A percentile compares a stretch with the other conserved stretches of the same genome.
Conservation (phyloP, 2,888 invertebrate genomes). For the Galeopsomyia nigrocyanea region DNA sequence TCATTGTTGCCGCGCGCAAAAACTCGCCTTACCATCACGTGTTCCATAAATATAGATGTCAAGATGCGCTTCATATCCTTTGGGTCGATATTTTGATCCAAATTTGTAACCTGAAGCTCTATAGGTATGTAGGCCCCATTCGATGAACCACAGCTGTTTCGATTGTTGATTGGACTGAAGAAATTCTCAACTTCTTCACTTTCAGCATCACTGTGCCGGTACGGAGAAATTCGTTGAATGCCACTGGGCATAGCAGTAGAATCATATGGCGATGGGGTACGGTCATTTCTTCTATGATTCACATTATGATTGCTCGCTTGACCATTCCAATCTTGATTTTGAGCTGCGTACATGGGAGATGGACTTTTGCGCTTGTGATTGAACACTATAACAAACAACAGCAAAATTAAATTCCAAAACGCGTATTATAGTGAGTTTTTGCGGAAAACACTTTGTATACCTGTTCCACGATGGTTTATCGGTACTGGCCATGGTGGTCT, state of each 20-base stretch:
- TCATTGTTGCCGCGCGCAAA: background rate
- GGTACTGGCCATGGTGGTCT: slow-evolving; percentile 54
- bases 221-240: slow-evolving; percentile 53
- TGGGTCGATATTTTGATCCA: slow-evolving; percentile 78
- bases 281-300: slow-evolving; percentile 55
- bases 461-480: slow-evolving; percentile 52
- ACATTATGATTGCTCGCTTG: slow-evolving; percentile 57
- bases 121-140: slow-evolving; percentile 67
- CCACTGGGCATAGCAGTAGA: slow-evolving; percentile 53
- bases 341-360: slow-evolving; percentile 60
- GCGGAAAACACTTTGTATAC: background rate
- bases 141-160: slow-evolving; percentile 53
- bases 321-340: slow-evolving; percentile 61
- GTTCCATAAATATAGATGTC: slow-evolving; percentile 75
- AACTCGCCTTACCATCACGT: slow-evolving; percentile 72
- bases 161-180: slow-evolving; percentile 65
- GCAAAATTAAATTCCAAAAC: slow-evolving; percentile 23
- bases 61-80: slow-evolving; percentile 78
- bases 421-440: too few relatives aligned
- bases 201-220: slow-evolving; percentile 61
- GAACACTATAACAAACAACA: slow-evolving; percentile 50
- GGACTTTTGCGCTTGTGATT: slow-evolving; percentile 63
- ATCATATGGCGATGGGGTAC: slow-evolving; percentile 66
- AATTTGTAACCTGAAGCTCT: slow-evolving; percentile 77
- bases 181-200: slow-evolving; percentile 66